Evolutionary conservation across 2,113 vertebrate genomes (phyloP), one percentile per base, ranked within the genome.

Genomic region (Psophia crepitans): DNA sequence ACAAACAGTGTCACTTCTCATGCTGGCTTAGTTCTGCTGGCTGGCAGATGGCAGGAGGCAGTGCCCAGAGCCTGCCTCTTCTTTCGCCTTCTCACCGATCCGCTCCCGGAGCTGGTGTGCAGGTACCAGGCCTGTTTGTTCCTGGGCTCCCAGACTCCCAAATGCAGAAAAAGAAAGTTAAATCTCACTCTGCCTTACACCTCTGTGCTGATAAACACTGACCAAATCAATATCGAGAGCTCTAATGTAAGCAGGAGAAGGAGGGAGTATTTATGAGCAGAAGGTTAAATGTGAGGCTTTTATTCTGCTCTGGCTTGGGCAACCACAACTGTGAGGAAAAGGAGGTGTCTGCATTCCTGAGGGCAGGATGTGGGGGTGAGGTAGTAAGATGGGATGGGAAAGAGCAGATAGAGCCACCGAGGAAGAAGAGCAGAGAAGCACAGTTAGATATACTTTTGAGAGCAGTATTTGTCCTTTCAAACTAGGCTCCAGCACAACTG

Each of bases 61-160:
- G 57, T 2, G 19, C 78, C 3, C 4, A 33, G 64, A 84, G 53
- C 27, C 75, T 61, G 58, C 14, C 79, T 76, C 58, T 89, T n/a
- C 78, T 23, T 41, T 48, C 8, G 0, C 61, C 81, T 69, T 64
- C 69, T 41, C 37, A 21, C 71, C 37, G 27, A 20, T 39, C 39
- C n/a, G 66, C 37, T 54, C 27, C 48, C 0, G 0, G 10, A 92
- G 46, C 46, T 75, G 53, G 41, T 1, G 33, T 2, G 2, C 68
- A 43, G 30, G 46, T n/a, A 35, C 49, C 66, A 41, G 58, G 19
- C 32, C 5, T 6, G 14, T 14, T 73, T 20, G 11, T 49, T 84
- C 39, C 66, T 64, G 28, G 32, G 39, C 41, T 84, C 27, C 35
- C 74, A 60, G 51, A 4, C 37, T 70, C 44, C 70, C 54, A 23